Conservation (phyloP, 2,888 invertebrate genomes). For the Acanthosoma haemorrhoidale region DNA sequence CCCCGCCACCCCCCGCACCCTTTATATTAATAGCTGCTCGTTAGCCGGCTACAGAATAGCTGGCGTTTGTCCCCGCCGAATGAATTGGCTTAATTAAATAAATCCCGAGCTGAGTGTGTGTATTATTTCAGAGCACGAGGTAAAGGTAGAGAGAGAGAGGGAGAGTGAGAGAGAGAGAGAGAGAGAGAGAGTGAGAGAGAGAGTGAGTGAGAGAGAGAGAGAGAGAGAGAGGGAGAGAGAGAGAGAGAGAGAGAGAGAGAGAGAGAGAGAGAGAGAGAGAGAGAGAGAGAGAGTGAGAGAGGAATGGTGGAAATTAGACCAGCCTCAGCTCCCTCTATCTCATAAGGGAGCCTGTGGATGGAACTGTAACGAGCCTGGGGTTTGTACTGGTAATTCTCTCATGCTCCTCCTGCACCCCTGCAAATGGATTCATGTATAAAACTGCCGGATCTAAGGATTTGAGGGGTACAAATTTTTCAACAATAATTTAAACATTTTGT, state of each 20-base stretch:
- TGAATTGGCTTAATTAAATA: conserved; percentile 10
- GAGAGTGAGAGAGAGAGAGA: background rate
- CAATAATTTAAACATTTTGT: too few relatives aligned
- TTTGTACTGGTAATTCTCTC: too few relatives aligned
- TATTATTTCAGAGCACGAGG: background rate
- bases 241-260: background rate
- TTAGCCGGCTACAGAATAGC: background rate
- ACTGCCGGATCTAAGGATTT: too few relatives aligned
- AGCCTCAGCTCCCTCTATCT: too few relatives aligned
- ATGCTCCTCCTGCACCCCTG: too few relatives aligned
- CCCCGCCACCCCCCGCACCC: background rate
- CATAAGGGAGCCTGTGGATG: too few relatives aligned
- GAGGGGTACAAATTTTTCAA: too few relatives aligned
- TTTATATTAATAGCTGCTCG: background rate
- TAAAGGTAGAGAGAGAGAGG: background rate
- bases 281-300: background rate
- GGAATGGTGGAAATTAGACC: too few relatives aligned
- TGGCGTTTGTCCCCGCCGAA: background rate
- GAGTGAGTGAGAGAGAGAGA: background rate
- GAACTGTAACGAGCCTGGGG: too few relatives aligned
- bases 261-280: background rate
- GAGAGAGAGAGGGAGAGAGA: background rate
- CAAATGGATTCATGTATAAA: too few relatives aligned
- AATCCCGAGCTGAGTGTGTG: conserved; percentile 9
- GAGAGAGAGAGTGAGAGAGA: background rate